Percentiles rank a stretch among this genome's conserved stretches.
Conservation (phyloP, 2,797 vertebrate species). For the Ambastaia sidthimunki region DNA sequence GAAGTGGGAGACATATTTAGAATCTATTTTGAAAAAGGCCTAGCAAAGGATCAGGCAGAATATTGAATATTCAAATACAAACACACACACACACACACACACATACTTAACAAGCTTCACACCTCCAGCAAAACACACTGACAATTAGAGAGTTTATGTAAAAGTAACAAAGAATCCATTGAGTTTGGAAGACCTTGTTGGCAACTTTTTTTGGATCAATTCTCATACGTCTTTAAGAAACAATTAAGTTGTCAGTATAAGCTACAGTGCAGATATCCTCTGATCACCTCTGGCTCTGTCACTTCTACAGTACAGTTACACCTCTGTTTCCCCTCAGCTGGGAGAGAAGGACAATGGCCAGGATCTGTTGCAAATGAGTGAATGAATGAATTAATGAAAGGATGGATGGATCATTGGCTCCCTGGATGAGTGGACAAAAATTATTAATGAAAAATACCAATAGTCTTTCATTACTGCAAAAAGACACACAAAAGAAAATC, state of each 20-base stretch:
- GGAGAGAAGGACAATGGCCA: not conserved
- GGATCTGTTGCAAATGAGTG: not conserved
- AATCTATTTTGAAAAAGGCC: too few species aligned
- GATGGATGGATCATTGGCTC: not conserved
- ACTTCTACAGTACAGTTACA: not conserved
- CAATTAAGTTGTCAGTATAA: conserved; percentile 47
- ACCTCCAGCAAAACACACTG: conserved; percentile 47
- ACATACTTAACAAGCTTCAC: conserved; percentile 47
- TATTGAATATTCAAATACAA: too few species aligned
- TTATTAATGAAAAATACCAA: not conserved
- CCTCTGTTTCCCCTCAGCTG: not conserved
- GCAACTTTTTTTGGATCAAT: conserved; percentile 53
- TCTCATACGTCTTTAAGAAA: conserved; percentile 43
- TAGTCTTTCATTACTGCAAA: conserved; percentile 4
- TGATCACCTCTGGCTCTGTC: conserved; percentile 29
- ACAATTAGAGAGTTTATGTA: conserved; percentile 43
- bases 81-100: too few species aligned
- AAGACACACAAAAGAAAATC: not conserved
- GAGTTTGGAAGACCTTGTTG: conserved; percentile 32
- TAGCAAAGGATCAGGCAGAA: too few species aligned
- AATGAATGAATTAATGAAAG: conserved; percentile 8
- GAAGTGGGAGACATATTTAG: too few species aligned
- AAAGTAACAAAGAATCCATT: conserved; percentile 50
- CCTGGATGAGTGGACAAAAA: conserved; percentile 4
- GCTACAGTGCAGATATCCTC: conserved; percentile 18